phyloP scores from a whole-genome alignment of 2,113 vertebrate species.

The Neofelis nebulosa region DNA sequence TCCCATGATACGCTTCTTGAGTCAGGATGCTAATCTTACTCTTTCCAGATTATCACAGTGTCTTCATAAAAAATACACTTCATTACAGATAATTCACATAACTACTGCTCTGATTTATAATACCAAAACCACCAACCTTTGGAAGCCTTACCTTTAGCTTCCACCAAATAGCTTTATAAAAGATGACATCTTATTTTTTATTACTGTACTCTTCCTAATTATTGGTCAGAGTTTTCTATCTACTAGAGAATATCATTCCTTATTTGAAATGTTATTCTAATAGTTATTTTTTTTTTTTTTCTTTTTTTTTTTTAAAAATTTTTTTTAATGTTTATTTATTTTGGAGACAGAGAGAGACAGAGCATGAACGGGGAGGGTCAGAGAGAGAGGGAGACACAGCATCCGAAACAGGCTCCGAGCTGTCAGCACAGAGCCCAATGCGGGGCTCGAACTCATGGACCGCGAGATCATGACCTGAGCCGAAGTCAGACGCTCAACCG shows the following conservation, averaged over 20 bases:
- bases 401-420: too few species aligned
- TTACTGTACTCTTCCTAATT: not conserved
- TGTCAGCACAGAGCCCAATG: too few species aligned
- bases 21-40: not conserved
- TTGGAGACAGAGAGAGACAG: too few species aligned
- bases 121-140: not conserved
- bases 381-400: too few species aligned
- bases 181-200: not conserved
- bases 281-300: not conserved
- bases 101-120: not conserved
- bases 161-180: not conserved
- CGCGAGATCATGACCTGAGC: too few species aligned
- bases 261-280: not conserved
- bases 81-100: not conserved
- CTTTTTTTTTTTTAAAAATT: too few species aligned
- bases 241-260: not conserved
- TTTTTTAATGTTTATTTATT: too few species aligned
- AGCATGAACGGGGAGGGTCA: too few species aligned
- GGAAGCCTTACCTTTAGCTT: not conserved
- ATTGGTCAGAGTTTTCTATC: not conserved
- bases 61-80: not conserved
- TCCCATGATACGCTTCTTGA: not conserved
- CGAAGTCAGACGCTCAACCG: too few species aligned
- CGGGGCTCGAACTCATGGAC: too few species aligned
- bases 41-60: not conserved